phyloP scores from a whole-genome alignment of 2,113 vertebrate genomes.

The Lota lota region DNA sequence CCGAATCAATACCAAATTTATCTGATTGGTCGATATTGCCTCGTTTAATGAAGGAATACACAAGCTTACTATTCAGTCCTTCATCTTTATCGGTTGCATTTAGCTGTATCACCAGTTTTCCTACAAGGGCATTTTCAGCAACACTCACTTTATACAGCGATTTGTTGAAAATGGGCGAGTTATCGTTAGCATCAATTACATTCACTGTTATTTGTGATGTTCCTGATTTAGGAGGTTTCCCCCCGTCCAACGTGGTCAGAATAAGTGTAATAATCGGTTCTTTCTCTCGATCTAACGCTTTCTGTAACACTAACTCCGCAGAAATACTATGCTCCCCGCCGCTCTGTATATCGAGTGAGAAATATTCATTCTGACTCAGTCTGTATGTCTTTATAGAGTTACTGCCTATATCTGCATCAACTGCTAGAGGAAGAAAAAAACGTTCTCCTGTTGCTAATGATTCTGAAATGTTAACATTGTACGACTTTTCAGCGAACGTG shows the following conservation, averaged over 20 bases:
- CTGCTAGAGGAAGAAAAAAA: conserved; percentile 41
- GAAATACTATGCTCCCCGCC: conserved; percentile 62
- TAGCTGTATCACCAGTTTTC: conserved; percentile 38
- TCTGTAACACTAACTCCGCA: conserved; percentile 66
- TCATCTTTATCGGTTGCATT: conserved; percentile 62
- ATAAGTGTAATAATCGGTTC: conserved; percentile 39
- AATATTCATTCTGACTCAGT: conserved; percentile 66
- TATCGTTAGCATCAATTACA: conserved; percentile 56
- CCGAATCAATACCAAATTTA: not conserved
- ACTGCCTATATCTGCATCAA: conserved; percentile 55
- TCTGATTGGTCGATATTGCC: conserved; percentile 49
- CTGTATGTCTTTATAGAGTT: conserved; percentile 69
- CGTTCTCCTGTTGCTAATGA: conserved; percentile 34
- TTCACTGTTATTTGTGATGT: conserved; percentile 39
- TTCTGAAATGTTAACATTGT: conserved; percentile 55
- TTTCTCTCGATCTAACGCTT: conserved; percentile 69
- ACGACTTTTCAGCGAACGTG: conserved; percentile 51
- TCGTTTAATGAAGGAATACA: conserved; percentile 61
- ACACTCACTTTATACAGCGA: conserved; percentile 46
- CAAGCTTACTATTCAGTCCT: conserved; percentile 14
- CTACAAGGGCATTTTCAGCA: conserved; percentile 35
- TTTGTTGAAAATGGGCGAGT: conserved; percentile 45
- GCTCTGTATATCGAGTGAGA: conserved; percentile 63
- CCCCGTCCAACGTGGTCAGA: conserved; percentile 66
- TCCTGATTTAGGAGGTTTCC: conserved; percentile 50